Evolutionary conservation across 2,888 invertebrate species (phyloP).

Genomic region (Myathropa florea): DNA sequence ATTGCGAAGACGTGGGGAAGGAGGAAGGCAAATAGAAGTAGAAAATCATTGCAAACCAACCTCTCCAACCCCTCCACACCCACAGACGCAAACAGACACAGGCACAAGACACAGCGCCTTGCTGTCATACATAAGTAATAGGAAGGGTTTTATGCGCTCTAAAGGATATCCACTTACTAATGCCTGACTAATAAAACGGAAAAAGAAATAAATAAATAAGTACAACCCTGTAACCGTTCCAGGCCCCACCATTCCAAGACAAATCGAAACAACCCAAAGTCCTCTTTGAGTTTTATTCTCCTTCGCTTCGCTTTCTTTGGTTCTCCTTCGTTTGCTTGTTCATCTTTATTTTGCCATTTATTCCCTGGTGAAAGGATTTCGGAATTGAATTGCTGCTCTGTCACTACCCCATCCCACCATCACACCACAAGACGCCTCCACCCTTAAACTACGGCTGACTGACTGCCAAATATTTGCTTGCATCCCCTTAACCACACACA

Average conservation of each 20-base stretch:
- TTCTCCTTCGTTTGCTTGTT: slow-evolving; percentile 33
- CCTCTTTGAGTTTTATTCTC: slow-evolving; percentile 21
- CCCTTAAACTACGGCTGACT: slow-evolving; percentile 42
- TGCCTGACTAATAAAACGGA: slow-evolving; percentile 64
- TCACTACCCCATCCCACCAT: slow-evolving; percentile 65
- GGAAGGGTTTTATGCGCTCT: slow-evolving; percentile 51
- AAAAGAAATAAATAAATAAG: slow-evolving; percentile 64
- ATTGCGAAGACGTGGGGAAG: neutral
- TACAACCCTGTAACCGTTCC: slow-evolving; percentile 5
- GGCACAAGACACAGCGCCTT: neutral
- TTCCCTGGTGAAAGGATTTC: slow-evolving; percentile 71
- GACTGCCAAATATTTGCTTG: slow-evolving; percentile 64
- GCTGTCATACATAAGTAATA: slow-evolving; percentile 55
- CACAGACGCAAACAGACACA: neutral
- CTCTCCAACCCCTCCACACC: neutral
- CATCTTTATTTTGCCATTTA: slow-evolving; percentile 59
- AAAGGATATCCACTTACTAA: slow-evolving; percentile 67
- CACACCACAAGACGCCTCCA: neutral
- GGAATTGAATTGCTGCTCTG: slow-evolving; percentile 76
- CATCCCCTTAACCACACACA: slow-evolving; percentile 12
- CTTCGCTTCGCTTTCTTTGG: slow-evolving; percentile 6
- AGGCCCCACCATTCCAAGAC: neutral
- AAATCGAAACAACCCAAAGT: slow-evolving; percentile 14
- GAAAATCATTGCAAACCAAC: neutral
- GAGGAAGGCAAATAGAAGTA: slow-evolving; percentile 1